Evolutionary conservation across 2,113 vertebrate species (phyloP).

Genomic region (Tichodroma muraria): DNA sequence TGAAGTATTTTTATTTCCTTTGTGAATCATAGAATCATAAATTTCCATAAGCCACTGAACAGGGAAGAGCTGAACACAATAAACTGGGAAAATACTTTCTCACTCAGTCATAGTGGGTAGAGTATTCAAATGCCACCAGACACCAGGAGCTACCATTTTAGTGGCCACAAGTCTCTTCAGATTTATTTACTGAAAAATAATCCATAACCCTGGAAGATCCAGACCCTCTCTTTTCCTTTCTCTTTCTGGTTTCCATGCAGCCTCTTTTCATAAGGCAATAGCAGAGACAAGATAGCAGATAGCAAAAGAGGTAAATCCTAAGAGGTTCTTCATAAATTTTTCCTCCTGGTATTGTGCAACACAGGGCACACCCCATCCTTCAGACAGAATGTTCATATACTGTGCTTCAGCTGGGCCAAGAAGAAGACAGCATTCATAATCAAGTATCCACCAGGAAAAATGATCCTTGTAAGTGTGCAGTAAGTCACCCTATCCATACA

Average conservation of each 20-base stretch:
- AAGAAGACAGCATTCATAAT: not conserved
- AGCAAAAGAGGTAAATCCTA: not conserved
- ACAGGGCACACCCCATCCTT: not conserved
- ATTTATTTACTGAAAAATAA: not conserved
- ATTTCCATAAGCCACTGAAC: not conserved
- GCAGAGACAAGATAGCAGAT: not conserved
- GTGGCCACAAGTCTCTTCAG: not conserved
- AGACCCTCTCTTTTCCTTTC: not conserved
- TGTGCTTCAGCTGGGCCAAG: not conserved
- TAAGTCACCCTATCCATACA: not conserved
- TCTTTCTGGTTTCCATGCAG: not conserved
- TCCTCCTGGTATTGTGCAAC: not conserved
- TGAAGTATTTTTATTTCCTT: conserved; percentile 23
- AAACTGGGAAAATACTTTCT: not conserved
- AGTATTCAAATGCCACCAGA: not conserved
- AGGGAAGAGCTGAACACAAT: not conserved
- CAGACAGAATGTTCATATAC: not conserved
- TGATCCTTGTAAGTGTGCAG: not conserved
- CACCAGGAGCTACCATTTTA: not conserved
- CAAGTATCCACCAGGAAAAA: not conserved
- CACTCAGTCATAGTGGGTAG: not conserved
- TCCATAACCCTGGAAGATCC: not conserved
- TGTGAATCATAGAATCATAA: not conserved
- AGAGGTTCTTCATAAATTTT: not conserved
- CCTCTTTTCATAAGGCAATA: not conserved